Evolutionary conservation across 2,888 invertebrate genomes (phyloP), one percentile per base, ranked within the genome.

Genomic region (Clusia tigrina): DNA sequence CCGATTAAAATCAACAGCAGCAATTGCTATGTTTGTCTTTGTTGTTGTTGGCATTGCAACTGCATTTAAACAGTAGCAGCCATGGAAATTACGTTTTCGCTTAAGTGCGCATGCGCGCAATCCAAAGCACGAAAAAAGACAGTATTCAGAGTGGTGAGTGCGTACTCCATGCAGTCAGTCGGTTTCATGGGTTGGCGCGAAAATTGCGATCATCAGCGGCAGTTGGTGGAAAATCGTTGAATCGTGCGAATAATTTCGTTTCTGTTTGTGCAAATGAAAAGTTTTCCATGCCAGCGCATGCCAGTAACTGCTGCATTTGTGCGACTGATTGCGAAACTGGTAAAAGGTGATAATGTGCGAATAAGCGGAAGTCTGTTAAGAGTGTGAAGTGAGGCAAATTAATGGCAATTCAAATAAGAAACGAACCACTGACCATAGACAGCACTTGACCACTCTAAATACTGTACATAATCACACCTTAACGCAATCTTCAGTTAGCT

Each of bases 241-340:
- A 54, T 62, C 62, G 58, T 62, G 62, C 62, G 62, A 58, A 58
- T 62, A 58, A 62, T 62, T 62, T 46, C 26, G 25, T 54, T 24
- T 12, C 12, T 24, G 24, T 17, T 1, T 54, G 10, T n/a, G 26
- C 26, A 17, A 23, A 3, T 54, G 25, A 42, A 42, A 42, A 15
- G 42, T n/a, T 32, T 32, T 32, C 12, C n/a, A n/a, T n/a, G n/a
- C 32, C 32, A 12, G 12, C 6, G 32, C 32, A 12, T 32, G 32
- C 32, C 32, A 12, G 12, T 12, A 32, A 5, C n/a, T n/a, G n/a
- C n/a, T n/a, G n/a, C n/a, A n/a, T n/a, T n/a, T n/a, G 12, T 32
- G 32, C 42, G n/a, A 42, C n/a, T 42, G 42, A 3, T 15, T 42
- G 42, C 3, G 42, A 42, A 32, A 32, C 5, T 9, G 12, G 12